Percentiles rank a stretch among this genome's conserved stretches.
Evolutionary conservation across 2,888 invertebrate genomes (phyloP).

Genomic region (Eumacrocentrus americanus): DNA sequence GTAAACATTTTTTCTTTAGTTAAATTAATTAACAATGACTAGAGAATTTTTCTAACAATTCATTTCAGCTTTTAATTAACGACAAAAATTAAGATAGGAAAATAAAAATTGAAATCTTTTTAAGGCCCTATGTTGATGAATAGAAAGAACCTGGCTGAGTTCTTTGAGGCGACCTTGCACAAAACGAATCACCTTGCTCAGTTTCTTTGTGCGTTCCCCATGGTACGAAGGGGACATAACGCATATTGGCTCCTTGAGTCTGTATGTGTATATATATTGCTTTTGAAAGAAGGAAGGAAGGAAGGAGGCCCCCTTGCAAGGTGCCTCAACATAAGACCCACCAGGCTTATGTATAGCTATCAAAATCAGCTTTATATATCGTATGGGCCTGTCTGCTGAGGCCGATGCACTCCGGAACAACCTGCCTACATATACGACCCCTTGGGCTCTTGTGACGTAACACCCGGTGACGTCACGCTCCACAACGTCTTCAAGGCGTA

Average conservation of each 20-base stretch:
- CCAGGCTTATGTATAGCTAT: not conserved
- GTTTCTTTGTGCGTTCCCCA: slow-evolving; percentile 10
- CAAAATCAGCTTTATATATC: slow-evolving; percentile 1
- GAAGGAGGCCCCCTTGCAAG: slow-evolving; percentile 15
- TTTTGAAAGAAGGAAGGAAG: slow-evolving; percentile 16
- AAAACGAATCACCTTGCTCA: slow-evolving; percentile 21
- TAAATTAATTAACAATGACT: not conserved
- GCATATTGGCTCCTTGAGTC: not conserved
- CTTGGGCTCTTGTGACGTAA: slow-evolving; percentile 35
- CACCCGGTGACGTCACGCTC: slow-evolving; percentile 42
- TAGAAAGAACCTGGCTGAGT: too few species aligned
- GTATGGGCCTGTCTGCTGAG: not conserved
- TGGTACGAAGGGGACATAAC: not conserved
- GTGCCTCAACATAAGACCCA: slow-evolving; percentile 13
- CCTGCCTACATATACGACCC: slow-evolving; percentile 21
- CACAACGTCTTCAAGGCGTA: slow-evolving; percentile 34
- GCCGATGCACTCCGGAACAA: slow-evolving; percentile 26
- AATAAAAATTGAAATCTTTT: too few species aligned
- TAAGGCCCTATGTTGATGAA: too few species aligned
- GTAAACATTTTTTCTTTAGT: not conserved
- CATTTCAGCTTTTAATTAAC: too few species aligned
- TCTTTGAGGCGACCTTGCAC: slow-evolving; percentile 4
- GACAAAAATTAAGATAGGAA: too few species aligned
- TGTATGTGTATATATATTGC: not conserved
- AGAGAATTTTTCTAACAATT: too few species aligned